Evolutionary conservation across 2,888 invertebrate species (phyloP), one percentile per base, ranked within the genome.

Genomic region (Torymus tubicola): DNA sequence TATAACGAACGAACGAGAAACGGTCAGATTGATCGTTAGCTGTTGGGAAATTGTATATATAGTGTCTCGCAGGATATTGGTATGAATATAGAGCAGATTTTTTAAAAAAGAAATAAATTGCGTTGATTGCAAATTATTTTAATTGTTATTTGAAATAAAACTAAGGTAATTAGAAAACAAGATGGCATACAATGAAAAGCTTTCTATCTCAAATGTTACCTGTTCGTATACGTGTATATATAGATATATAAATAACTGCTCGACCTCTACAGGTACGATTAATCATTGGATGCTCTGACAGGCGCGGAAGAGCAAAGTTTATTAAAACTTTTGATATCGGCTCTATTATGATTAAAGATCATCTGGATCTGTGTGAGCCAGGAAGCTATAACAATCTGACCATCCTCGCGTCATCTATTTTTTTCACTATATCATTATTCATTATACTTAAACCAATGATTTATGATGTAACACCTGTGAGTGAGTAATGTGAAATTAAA

Each of bases 361-460:
- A 16, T 31, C n/a, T 13, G 55, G 21, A 64, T 63, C 16, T 63
- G 13, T 24, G 14, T 61, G 24, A 12, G 24, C 11, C 10, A 55
- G 63, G 53, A 72, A 72, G 63, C 31, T 63, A 72, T 63, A 72
- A 21, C 13, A 18, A 55, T 63, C 13, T 10, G 50, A 68, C 4
- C 16, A 50, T 52, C 57, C 52, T 57, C 42, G 24, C 24, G 31
- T 24, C 42, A 13, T 61, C 58, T 61, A 55, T 55, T 76, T 68
- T 31, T 61, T 53, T 16, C 18, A 21, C 21, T 21, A 21, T 52
- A 13, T 24, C 14, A 61, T 55, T 63, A 31, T 70, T 70, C 60
- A 74, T 58, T 10, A 0, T 10, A 0, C 18, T 21, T 14, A 64
- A 57, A 57, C 42, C 42, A 50, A 58, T 58, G 58, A 76, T 76